Conservation (phyloP, 2,113 vertebrate genomes). For the Podarcis cretensis region DNA sequence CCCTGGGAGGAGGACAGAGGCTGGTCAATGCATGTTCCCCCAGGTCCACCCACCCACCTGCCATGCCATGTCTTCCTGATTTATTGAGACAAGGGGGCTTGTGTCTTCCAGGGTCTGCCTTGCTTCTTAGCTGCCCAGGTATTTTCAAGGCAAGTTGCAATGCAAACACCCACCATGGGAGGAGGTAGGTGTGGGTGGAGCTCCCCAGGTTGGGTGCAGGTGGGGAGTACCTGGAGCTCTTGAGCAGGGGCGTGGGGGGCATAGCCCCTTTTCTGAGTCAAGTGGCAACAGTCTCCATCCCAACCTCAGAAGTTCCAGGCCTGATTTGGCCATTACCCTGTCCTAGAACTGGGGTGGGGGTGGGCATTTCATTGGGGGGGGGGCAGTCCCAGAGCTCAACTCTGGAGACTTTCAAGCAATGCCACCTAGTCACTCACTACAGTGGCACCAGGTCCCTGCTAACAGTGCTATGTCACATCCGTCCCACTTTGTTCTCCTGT, state of each 20-base stretch:
- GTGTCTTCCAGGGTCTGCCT: background rate
- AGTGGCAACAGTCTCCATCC: too few species aligned
- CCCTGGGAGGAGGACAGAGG: conserved; percentile 72
- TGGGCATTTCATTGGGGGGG: background rate
- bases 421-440: background rate
- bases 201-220: background rate
- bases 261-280: too few species aligned
- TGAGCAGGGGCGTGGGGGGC: background rate
- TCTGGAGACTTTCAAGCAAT: background rate
- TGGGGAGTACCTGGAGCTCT: too few species aligned
- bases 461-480: too few species aligned
- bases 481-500: background rate
- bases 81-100: too few species aligned
- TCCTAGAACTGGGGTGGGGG: background rate
- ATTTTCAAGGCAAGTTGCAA: background rate
- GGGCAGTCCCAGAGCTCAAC: too few species aligned
- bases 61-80: too few species aligned
- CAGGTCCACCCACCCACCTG: fast-evolving
- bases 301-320: background rate
- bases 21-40: too few species aligned
- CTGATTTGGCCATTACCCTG: too few species aligned
- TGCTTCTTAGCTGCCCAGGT: background rate
- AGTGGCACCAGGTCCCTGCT: background rate
- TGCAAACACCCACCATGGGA: background rate
- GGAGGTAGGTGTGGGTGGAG: too few species aligned